These are phyloP conservation scores for Tipula unca DNA, from an alignment of 2,888 invertebrate species.

Conservation along the genomic window DNA sequence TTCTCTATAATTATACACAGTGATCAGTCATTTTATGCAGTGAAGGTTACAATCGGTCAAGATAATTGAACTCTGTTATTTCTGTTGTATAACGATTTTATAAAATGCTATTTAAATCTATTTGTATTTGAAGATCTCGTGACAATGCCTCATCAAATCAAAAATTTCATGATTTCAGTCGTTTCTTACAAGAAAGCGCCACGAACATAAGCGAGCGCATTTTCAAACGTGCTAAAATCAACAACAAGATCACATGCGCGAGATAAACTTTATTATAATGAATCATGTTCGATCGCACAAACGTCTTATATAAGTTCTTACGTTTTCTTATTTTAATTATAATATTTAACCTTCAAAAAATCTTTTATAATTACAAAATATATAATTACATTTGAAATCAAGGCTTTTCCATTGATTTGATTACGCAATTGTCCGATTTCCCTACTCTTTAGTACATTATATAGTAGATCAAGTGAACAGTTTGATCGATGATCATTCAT, in stretches of 20 bases:
- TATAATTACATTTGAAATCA: background rate
- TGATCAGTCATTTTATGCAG: background rate
- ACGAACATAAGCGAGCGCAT: background rate
- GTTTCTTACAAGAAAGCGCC: background rate
- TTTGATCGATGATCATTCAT: background rate
- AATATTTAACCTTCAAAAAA: background rate
- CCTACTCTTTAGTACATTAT: background rate
- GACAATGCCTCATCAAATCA: background rate
- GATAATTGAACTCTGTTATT: background rate
- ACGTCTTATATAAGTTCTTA: background rate
- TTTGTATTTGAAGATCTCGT: background rate
- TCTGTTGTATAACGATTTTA: too few species aligned
- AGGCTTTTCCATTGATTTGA: background rate
- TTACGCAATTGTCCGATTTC: background rate
- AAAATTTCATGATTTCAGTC: background rate
- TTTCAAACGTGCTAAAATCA: background rate
- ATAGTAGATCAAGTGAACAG: background rate
- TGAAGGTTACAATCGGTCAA: background rate
- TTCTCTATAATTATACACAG: background rate
- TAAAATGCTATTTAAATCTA: too few species aligned
- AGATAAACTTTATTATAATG: background rate
- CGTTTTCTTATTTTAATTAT: background rate
- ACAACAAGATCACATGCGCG: background rate
- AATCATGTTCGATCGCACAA: background rate
- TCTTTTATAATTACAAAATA: background rate